phyloP scores from a whole-genome alignment of 2,113 vertebrate genomes.

The Planiliza haematocheilus region DNA sequence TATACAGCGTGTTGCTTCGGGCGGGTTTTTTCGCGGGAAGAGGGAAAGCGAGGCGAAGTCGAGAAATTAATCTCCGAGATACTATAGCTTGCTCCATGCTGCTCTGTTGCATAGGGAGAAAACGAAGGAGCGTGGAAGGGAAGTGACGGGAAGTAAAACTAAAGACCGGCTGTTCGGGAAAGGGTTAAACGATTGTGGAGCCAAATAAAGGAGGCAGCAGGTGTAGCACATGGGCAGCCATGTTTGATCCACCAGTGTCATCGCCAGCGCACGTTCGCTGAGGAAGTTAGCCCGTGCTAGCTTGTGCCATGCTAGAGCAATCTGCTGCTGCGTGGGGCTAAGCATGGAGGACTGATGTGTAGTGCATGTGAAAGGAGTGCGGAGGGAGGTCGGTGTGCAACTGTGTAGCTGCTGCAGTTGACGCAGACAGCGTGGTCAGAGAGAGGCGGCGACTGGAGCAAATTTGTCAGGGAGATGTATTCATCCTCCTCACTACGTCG shows the following conservation, averaged over 20 bases:
- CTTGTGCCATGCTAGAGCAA: conserved; percentile 49
- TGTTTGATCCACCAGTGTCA: conserved; percentile 48
- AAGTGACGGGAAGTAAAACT: not conserved
- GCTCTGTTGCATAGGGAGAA: conserved; percentile 21
- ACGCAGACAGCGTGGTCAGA: conserved; percentile 45
- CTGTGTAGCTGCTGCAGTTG: conserved; percentile 38
- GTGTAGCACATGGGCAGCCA: conserved; percentile 61
- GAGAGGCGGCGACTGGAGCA: conserved; percentile 36
- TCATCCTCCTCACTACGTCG: not conserved
- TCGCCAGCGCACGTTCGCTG: conserved; percentile 19
- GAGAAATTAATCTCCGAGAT: conserved; percentile 48
- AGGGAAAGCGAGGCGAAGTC: conserved; percentile 44
- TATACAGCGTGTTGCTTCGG: conserved; percentile 60
- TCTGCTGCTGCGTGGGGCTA: conserved; percentile 22
- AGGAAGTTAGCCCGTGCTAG: conserved; percentile 55
- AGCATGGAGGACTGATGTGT: conserved; percentile 5
- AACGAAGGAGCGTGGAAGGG: conserved; percentile 1
- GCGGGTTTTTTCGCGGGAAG: conserved; percentile 57
- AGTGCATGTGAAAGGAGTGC: conserved; percentile 18
- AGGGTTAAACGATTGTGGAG: conserved; percentile 33
- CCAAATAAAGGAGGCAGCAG: conserved; percentile 49
- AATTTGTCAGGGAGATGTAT: conserved; percentile 39
- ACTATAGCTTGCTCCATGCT: conserved; percentile 19
- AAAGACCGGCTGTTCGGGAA: not conserved
- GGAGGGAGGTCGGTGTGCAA: conserved; percentile 1